Evolutionary conservation across 2,888 invertebrate genomes (phyloP).

Genomic region (Apodemia duryi): DNA sequence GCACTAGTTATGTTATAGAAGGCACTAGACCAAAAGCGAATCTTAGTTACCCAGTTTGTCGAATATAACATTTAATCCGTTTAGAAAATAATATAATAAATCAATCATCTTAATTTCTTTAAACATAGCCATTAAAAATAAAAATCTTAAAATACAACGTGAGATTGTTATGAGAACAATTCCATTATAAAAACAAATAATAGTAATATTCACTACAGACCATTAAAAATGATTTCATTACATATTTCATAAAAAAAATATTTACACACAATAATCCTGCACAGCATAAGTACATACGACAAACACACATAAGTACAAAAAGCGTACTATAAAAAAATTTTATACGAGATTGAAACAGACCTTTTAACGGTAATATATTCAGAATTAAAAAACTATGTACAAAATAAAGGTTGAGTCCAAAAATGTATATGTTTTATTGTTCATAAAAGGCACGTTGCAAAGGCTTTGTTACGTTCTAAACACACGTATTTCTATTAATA

Average conservation of each 20-base stretch:
- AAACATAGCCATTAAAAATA: conserved; percentile 10
- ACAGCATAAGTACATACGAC: conserved; percentile 45
- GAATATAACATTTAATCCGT: conserved; percentile 9
- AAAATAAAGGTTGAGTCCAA: conserved; percentile 19
- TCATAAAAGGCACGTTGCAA: conserved; percentile 54
- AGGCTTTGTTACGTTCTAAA: conserved; percentile 39
- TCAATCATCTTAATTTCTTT: neutral
- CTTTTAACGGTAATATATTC: conserved; percentile 22
- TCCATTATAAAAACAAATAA: neutral
- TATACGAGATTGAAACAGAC: conserved; percentile 55
- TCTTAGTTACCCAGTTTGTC: conserved; percentile 1
- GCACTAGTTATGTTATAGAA: conserved; percentile 53
- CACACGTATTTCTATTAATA: conserved; percentile 20
- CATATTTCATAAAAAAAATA: conserved; percentile 21
- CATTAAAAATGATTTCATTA: conserved; percentile 14
- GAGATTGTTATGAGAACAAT: conserved; percentile 17
- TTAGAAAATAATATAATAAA: neutral
- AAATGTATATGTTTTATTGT: conserved; percentile 21
- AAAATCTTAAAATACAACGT: conserved; percentile 8
- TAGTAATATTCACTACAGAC: neutral
- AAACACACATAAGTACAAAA: conserved; percentile 65
- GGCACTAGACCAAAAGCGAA: conserved; percentile 40
- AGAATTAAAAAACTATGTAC: conserved; percentile 21
- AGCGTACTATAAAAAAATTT: conserved; percentile 44
- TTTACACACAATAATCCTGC: conserved; percentile 17